Base-by-base conservation (phyloP, 2,888 invertebrate genomes). In the Hipparchia sbordonii region DNA sequence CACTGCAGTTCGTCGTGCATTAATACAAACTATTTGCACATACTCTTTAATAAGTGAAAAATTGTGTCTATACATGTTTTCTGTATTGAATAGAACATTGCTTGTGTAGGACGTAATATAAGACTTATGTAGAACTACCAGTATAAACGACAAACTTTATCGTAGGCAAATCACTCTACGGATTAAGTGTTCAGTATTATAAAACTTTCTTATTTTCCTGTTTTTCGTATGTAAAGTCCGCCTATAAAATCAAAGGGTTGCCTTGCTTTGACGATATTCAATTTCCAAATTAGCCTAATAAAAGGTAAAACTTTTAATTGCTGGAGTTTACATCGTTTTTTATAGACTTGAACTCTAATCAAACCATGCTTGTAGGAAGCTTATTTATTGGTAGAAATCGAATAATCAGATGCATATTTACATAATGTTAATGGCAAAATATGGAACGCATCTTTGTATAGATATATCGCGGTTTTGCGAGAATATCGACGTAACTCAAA, bases 221-320 rank as follows among this genome's bases (percentile, higher is more conserved):
- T 51, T 69, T 52, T 52, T 52, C 62, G 45, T 56, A 56, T 70
- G 62, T 70, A 60, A 70, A 70, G 56, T 56, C 60, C 60, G 69
- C 39, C 62, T 54, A 63, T 63, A 70, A 70, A 46, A 70, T 62
- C 70, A 70, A 70, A 70, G 70, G 70, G 70, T 70, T 70, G 13
- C 46, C 9, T 69, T 23, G 62, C 70, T 70, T 70, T 63, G 70
- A 70, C 54, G 54, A 63, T 56, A 70, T 46, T 54, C 63, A 56
- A 59, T 61, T 57, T 48, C 59, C 33, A 72, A 66, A 72, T 74
- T 74, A 74, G 71, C 65, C 52, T 52, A 74, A 65, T 68, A 74
- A 67, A 73, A 52, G 60, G 65, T 59, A 60, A n/a, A 74, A 74
- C 74, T 74, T 74, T 74, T 74, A 74, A 74, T 74, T 74, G 74